Conservation (phyloP, 2,113 vertebrate genomes). For the Cairina moschata region DNA sequence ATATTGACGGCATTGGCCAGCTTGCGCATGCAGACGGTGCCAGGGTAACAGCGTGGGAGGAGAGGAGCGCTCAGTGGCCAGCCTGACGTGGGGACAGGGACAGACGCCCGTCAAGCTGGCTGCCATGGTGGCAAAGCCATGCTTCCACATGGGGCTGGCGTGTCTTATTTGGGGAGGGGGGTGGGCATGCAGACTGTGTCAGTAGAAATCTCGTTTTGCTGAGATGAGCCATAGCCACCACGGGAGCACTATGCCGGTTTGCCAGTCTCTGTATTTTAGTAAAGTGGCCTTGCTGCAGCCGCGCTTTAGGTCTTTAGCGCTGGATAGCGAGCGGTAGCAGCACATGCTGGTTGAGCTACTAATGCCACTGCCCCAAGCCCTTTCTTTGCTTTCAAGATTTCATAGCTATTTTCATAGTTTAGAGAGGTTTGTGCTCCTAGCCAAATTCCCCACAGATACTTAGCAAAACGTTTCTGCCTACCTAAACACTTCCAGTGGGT, state of each 20-base stretch:
- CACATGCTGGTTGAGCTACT: rapidly evolving
- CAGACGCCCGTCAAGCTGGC: not conserved
- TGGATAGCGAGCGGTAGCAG: not conserved
- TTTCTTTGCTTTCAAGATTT: not conserved
- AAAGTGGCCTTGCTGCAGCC: rapidly evolving
- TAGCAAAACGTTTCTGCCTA: not conserved
- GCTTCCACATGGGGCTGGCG: not conserved
- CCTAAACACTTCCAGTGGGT: not conserved
- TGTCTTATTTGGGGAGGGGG: rapidly evolving
- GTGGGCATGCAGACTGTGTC: rapidly evolving
- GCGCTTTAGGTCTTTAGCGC: not conserved
- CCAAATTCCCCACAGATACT: not conserved
- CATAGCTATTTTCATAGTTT: not conserved
- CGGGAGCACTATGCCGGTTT: rapidly evolving
- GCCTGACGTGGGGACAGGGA: not conserved
- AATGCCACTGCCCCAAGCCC: not conserved
- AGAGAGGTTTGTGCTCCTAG: not conserved
- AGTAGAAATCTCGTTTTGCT: not conserved
- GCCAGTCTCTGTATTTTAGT: rapidly evolving
- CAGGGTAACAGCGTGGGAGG: not conserved
- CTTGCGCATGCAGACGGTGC: not conserved
- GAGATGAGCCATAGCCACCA: rapidly evolving
- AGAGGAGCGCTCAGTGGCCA: rapidly evolving
- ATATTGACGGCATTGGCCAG: not conserved
- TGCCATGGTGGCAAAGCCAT: rapidly evolving